These are phyloP conservation scores for Diaphora mendica DNA, from an alignment of 2,888 invertebrate species.

Conservation along the genomic window DNA sequence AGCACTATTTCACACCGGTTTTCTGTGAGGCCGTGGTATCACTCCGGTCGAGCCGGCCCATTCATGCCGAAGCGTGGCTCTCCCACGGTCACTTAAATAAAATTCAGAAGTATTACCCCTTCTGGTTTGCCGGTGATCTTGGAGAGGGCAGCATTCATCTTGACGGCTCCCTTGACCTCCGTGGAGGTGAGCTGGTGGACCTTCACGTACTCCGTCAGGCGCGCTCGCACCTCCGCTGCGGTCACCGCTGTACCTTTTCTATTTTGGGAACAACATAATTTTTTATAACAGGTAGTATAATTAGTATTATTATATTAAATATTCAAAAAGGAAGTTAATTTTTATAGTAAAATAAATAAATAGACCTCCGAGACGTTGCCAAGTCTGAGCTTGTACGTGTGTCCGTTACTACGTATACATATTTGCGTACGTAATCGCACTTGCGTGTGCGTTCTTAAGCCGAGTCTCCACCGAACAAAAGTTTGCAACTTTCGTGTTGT, in stretches of 20 bases:
- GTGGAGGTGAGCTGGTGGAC: conserved; percentile 80
- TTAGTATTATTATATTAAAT: too few species aligned
- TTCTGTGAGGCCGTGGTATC: too few species aligned
- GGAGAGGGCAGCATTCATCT: conserved; percentile 64
- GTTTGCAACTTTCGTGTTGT: too few species aligned
- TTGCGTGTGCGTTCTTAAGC: not conserved
- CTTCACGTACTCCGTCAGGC: conserved; percentile 91
- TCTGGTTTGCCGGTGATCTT: conserved; percentile 54
- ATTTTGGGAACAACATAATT: not conserved
- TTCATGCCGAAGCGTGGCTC: too few species aligned
- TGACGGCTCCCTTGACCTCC: conserved; percentile 51
- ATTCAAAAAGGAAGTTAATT: too few species aligned
- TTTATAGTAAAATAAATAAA: too few species aligned
- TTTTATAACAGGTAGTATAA: too few species aligned
- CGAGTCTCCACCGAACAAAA: too few species aligned
- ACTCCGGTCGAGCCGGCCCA: too few species aligned
- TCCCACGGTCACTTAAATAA: not conserved
- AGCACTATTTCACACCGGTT: too few species aligned
- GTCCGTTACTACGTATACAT: too few species aligned
- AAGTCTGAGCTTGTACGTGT: not conserved
- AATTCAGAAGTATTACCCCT: conserved; percentile 59
- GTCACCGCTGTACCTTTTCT: conserved; percentile 88
- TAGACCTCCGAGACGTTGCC: too few species aligned
- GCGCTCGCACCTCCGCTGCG: conserved; percentile 88
- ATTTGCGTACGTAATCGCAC: not conserved